These are phyloP conservation scores for Serripes groenlandicus DNA, from an alignment of 2,888 invertebrate species.

Conservation along the genomic window DNA sequence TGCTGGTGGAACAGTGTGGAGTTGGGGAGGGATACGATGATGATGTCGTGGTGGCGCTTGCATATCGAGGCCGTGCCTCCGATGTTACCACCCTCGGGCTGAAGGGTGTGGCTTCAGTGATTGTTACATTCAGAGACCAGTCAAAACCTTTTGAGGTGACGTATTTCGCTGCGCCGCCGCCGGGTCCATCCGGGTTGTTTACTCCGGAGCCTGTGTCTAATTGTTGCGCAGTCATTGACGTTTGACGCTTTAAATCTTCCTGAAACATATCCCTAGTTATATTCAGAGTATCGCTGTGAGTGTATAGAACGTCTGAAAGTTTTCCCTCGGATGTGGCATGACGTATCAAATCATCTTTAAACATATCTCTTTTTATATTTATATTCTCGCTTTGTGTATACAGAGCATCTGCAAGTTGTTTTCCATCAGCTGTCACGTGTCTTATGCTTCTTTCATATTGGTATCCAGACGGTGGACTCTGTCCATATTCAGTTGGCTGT, in stretches of 20 bases:
- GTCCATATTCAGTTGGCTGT: not conserved
- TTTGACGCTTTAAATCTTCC: slow-evolving; percentile 5
- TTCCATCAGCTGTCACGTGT: not conserved
- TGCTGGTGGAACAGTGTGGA: not conserved
- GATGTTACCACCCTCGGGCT: slow-evolving; percentile 63
- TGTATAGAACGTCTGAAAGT: not conserved
- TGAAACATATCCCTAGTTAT: not conserved
- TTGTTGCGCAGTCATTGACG: slow-evolving; percentile 3
- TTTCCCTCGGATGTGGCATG: too few species aligned
- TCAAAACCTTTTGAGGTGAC: slow-evolving; percentile 64
- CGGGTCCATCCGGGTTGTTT: not conserved
- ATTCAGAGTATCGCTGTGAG: not conserved
- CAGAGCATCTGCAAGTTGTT: not conserved
- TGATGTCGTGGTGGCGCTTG: not conserved
- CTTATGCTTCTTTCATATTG: not conserved
- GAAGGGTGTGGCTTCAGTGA: slow-evolving; percentile 53
- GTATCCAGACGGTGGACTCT: not conserved
- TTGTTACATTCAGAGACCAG: slow-evolving; percentile 52
- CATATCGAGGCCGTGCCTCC: slow-evolving; percentile 20
- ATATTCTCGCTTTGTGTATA: not conserved
- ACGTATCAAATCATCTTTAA: too few species aligned
- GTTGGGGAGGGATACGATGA: not conserved
- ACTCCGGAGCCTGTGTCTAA: not conserved
- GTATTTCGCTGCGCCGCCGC: slow-evolving; percentile 10
- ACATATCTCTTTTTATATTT: not conserved